Conservation (phyloP, 2,113 vertebrate species). For the Corydoras sp. region DNA sequence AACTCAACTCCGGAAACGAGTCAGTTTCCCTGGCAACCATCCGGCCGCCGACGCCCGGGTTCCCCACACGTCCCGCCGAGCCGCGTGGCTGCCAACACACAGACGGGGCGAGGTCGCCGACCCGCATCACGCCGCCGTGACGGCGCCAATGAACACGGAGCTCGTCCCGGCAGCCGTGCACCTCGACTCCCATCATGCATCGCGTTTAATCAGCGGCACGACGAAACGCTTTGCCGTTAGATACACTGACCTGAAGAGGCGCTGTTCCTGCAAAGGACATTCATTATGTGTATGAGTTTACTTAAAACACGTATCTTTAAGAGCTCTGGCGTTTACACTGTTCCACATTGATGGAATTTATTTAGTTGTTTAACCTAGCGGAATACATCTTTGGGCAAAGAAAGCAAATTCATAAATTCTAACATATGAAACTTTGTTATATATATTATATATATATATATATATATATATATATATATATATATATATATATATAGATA, state of each 20-base stretch:
- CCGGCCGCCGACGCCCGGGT: conserved; percentile 27
- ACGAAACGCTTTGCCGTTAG: conserved; percentile 37
- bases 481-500: too few relatives aligned
- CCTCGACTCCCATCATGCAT: conserved; percentile 28
- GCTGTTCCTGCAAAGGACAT: neutral
- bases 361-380: too few relatives aligned
- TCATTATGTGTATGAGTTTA: too few relatives aligned
- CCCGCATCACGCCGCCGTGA: conserved; percentile 19
- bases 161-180: conserved; percentile 19
- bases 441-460: too few relatives aligned
- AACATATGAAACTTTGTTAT: too few relatives aligned
- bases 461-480: too few relatives aligned
- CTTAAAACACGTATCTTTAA: too few relatives aligned
- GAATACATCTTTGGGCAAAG: too few relatives aligned
- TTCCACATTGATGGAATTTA: too few relatives aligned
- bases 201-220: conserved; percentile 9
- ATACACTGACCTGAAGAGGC: conserved; percentile 38
- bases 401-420: too few relatives aligned
- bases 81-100: conserved; percentile 24
- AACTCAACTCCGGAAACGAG: conserved; percentile 36
- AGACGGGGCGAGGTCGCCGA: conserved; percentile 35
- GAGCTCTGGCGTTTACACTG: too few relatives aligned
- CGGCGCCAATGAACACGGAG: conserved; percentile 24
- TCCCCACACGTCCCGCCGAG: conserved; percentile 28
- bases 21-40: conserved; percentile 46